Percentiles rank a stretch among this genome's conserved stretches.
These are phyloP conservation scores for Alauda arvensis DNA, from an alignment of 2,797 vertebrate genomes.

Conservation along the genomic window DNA sequence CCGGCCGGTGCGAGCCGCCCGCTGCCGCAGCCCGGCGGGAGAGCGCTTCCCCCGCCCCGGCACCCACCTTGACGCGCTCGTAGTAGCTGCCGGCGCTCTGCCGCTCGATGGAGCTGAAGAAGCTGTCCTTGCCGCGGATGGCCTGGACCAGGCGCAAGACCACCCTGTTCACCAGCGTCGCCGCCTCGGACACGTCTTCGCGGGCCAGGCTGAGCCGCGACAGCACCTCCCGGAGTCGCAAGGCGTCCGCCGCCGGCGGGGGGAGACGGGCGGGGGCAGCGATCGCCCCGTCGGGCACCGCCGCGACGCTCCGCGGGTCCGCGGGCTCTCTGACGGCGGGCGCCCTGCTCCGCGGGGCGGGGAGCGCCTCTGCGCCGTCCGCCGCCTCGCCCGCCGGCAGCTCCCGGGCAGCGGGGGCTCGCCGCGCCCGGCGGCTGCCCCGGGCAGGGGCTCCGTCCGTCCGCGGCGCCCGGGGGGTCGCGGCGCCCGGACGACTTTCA, in stretches of 20 bases:
- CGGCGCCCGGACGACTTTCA: background rate
- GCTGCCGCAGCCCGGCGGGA: background rate
- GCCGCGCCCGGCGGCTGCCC: background rate
- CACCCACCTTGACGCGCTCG: slow-evolving; percentile 71
- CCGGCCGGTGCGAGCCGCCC: background rate
- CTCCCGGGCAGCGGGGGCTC: background rate
- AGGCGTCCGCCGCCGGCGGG: background rate
- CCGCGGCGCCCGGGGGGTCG: background rate
- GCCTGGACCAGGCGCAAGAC: background rate
- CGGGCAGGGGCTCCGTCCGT: too few relatives aligned
- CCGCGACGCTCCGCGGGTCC: background rate
- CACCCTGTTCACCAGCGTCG: slow-evolving; percentile 12
- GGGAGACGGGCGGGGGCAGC: background rate
- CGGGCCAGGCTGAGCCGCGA: slow-evolving; percentile 16
- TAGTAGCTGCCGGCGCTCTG: slow-evolving; percentile 71
- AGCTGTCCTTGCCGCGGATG: background rate
- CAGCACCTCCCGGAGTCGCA: slow-evolving; percentile 16
- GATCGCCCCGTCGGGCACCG: background rate
- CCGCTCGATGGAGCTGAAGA: background rate
- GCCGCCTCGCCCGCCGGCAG: background rate
- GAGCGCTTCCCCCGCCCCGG: background rate
- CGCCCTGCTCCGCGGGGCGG: background rate
- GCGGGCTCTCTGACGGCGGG: background rate
- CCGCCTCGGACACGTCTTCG: background rate
- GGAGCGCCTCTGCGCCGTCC: background rate